Conservation (phyloP, 2,888 invertebrate species). For the Ectemnius cavifrons region DNA sequence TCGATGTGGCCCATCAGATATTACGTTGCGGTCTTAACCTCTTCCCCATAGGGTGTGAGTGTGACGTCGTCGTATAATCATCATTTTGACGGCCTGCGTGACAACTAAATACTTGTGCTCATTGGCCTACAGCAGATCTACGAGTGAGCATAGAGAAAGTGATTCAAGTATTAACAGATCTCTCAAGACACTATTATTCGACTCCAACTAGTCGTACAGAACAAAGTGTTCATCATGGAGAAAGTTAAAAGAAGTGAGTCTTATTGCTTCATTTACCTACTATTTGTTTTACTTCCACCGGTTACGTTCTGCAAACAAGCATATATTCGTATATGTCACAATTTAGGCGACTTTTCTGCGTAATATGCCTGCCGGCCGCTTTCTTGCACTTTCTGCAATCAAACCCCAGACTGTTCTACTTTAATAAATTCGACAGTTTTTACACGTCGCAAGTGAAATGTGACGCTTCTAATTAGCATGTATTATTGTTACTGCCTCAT, state of each 20-base stretch:
- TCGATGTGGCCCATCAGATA: constrained; percentile 18
- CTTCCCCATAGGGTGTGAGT: constrained; percentile 12
- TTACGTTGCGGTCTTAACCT: constrained; percentile 31
- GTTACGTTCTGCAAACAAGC: neutral
- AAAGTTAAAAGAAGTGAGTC: constrained; percentile 46
- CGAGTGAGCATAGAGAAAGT: neutral
- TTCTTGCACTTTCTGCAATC: neutral
- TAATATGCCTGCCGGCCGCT: neutral
- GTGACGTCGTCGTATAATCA: constrained; percentile 1
- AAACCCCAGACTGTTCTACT: neutral
- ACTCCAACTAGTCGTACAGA: neutral
- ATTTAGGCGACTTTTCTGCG: neutral
- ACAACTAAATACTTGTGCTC: neutral
- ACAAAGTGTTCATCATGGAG: constrained; percentile 33
- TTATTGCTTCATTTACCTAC: neutral
- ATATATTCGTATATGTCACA: neutral
- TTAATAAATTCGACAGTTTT: neutral
- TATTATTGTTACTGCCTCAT: neutral
- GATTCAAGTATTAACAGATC: neutral
- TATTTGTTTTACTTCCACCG: constrained; percentile 6
- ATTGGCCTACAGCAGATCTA: neutral
- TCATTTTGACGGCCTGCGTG: neutral
- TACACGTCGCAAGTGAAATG: neutral
- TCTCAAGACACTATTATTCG: neutral
- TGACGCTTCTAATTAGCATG: neutral